Evolutionary conservation across 1,140 invertebrate species (phyloP).

Genomic region (Luehdorfia chinensis): DNA sequence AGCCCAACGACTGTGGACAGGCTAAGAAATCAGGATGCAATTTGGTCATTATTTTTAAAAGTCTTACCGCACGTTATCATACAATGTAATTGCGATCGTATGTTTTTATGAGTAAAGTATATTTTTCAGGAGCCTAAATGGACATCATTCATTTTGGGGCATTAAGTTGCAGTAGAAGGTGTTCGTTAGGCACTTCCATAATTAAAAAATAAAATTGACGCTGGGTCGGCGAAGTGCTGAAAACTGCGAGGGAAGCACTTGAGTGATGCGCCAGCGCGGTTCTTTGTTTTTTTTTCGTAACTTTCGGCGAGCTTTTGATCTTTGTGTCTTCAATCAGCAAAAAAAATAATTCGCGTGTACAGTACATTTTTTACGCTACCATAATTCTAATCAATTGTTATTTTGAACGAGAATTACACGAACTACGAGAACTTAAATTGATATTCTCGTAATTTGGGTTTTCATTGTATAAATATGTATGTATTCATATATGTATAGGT

Average conservation of each 20-base stretch:
- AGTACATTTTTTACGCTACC: neutral
- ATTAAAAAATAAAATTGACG: constrained; percentile 74
- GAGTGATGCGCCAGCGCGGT: constrained; percentile 34
- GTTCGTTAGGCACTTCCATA: constrained; percentile 70
- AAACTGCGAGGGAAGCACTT: constrained; percentile 45
- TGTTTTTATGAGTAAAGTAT: constrained; percentile 4
- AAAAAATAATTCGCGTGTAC: neutral
- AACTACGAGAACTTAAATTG: too few species aligned
- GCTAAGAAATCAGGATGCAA: constrained; percentile 43
- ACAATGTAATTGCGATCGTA: constrained; percentile 20
- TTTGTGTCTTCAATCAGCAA: neutral
- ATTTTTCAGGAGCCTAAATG: constrained; percentile 14
- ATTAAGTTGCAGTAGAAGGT: constrained; percentile 30
- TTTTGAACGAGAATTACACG: too few species aligned
- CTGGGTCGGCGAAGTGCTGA: constrained; percentile 49
- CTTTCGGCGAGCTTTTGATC: constrained; percentile 14
- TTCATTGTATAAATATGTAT: too few species aligned
- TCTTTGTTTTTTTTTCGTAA: constrained; percentile 20
- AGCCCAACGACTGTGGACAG: constrained; percentile 61
- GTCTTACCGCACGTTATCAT: constrained; percentile 16
- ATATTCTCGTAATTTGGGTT: too few species aligned
- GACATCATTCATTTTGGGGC: constrained; percentile 18
- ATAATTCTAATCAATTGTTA: too few species aligned
- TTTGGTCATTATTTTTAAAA: constrained; percentile 25
- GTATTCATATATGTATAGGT: neutral